Percentiles rank a stretch among this genome's conserved stretches.
Evolutionary conservation across 2,888 invertebrate species (phyloP).

Genomic region (Cosmorhoe ocellata): DNA sequence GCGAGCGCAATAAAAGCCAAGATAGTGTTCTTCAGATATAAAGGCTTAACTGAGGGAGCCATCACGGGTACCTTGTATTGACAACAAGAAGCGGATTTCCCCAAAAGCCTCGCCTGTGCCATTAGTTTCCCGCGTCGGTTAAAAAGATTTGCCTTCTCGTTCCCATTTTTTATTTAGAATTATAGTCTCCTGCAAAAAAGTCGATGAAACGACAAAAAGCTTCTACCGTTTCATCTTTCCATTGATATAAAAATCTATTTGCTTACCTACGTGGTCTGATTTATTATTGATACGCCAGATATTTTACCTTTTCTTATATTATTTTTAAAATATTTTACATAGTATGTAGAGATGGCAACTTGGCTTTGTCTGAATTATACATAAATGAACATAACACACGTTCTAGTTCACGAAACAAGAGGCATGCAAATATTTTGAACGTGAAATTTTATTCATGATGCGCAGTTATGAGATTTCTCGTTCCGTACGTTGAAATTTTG

Average conservation of each 20-base stretch:
- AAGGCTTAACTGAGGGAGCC: conserved; percentile 79
- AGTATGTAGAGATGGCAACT: not conserved
- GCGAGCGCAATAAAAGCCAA: conserved; percentile 68
- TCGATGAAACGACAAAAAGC: conserved; percentile 54
- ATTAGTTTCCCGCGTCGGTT: conserved; percentile 81
- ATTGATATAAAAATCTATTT: conserved; percentile 23
- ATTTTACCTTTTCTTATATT: not conserved
- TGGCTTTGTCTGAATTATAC: not conserved
- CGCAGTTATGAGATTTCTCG: conserved; percentile 49
- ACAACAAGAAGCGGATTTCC: conserved; percentile 81
- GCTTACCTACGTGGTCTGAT: conserved; percentile 12
- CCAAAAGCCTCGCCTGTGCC: conserved; percentile 80
- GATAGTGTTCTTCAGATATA: conserved; percentile 79
- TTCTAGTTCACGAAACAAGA: conserved; percentile 23
- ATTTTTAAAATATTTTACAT: not conserved
- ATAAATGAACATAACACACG: conserved; percentile 11
- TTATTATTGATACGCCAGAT: conserved; percentile 11
- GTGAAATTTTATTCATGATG: conserved; percentile 39
- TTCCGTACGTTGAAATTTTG: conserved; percentile 55
- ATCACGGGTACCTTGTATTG: conserved; percentile 79
- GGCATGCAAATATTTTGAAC: conserved; percentile 32
- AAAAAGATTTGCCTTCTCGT: conserved; percentile 79
- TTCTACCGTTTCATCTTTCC: conserved; percentile 30
- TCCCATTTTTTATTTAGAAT: conserved; percentile 70
- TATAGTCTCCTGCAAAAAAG: conserved; percentile 71